Evolutionary conservation across 1,140 invertebrate species (phyloP).

Genomic region (Conopomorpha cramerella): DNA sequence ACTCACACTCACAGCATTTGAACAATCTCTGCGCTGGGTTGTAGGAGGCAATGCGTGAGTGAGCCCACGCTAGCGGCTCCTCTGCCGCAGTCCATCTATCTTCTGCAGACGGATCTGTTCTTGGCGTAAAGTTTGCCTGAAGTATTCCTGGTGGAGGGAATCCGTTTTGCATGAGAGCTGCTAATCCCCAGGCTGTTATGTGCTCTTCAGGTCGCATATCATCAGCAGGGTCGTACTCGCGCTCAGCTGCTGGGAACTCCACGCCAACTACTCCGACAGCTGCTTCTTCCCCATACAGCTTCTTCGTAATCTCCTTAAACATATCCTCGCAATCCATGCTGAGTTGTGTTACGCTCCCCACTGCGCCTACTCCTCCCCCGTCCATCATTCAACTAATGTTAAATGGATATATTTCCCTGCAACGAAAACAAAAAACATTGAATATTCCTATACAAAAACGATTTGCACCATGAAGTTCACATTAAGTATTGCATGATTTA

Average conservation of each 20-base stretch:
- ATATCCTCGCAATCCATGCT: conserved; percentile 60
- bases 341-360: conserved; percentile 30
- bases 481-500: too few species aligned
- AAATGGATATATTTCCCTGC: too few species aligned
- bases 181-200: conserved; percentile 70
- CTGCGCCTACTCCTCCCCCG: conserved; percentile 23
- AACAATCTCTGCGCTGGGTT: conserved; percentile 74
- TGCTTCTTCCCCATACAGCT: conserved; percentile 85
- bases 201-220: conserved; percentile 69
- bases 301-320: conserved; percentile 87
- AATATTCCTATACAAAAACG: not conserved
- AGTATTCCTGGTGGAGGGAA: conserved; percentile 66
- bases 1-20: conserved; percentile 77
- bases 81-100: conserved; percentile 73
- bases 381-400: too few species aligned
- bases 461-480: too few species aligned
- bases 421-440: not conserved
- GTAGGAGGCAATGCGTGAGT: conserved; percentile 73
- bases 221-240: conserved; percentile 55
- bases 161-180: conserved; percentile 74
- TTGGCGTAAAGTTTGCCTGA: conserved; percentile 59
- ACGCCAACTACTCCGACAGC: conserved; percentile 37
- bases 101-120: conserved; percentile 57
- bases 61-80: conserved; percentile 70
- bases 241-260: conserved; percentile 48